Evolutionary conservation across 2,113 vertebrate genomes (phyloP).

Genomic region (Pterocles orientalis): DNA sequence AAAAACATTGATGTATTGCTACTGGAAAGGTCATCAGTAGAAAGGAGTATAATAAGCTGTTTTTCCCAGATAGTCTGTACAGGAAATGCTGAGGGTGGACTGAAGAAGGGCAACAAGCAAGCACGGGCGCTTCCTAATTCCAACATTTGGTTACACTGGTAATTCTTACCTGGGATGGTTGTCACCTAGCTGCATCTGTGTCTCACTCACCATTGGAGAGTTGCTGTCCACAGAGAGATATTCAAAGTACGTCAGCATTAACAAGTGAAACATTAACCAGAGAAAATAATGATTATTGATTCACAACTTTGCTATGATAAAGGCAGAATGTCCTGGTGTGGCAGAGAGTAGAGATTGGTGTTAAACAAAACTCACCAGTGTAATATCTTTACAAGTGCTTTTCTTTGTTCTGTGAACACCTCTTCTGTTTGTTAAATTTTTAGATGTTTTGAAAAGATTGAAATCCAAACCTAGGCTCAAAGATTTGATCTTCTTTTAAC

Average conservation of each 20-base stretch:
- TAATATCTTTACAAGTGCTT: neutral
- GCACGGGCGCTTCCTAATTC: neutral
- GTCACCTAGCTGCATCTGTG: neutral
- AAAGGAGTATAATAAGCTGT: neutral
- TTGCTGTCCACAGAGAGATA: neutral
- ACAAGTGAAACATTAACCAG: neutral
- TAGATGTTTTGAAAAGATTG: neutral
- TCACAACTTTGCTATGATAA: neutral
- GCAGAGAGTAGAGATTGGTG: neutral
- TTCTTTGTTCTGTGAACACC: neutral
- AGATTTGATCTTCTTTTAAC: neutral
- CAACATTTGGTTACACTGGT: neutral
- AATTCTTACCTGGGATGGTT: neutral
- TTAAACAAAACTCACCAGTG: accelerated
- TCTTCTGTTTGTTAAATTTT: neutral
- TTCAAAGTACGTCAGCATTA: neutral
- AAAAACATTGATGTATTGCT: neutral
- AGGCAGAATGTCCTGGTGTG: neutral
- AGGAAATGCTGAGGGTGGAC: neutral
- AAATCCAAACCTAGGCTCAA: neutral
- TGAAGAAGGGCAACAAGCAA: neutral
- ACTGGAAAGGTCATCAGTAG: neutral
- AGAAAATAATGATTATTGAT: neutral
- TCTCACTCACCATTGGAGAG: neutral
- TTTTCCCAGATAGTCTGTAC: neutral